A percentile compares a stretch with the other conserved stretches of the same genome.
These are phyloP conservation scores for Mystacides longicornis DNA, from an alignment of 2,888 invertebrate species.

Conservation along the genomic window DNA sequence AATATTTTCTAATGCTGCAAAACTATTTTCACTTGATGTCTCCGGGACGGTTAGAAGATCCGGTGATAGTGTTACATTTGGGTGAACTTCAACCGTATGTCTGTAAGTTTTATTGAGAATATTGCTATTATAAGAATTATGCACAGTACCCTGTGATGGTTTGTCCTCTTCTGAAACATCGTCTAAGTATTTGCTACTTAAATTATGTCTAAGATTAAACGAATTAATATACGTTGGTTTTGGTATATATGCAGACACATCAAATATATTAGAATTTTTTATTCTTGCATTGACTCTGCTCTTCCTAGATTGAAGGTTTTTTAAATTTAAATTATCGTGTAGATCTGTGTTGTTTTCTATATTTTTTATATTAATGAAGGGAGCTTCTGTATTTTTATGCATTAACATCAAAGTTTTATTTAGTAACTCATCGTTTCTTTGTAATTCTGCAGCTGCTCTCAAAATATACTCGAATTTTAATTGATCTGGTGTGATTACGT, in stretches of 20 bases:
- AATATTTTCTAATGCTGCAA: background rate
- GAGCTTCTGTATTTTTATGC: background rate
- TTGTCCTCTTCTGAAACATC: background rate
- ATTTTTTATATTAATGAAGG: background rate
- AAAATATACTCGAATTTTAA: slow-evolving; percentile 17
- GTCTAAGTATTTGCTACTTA: slow-evolving; percentile 29
- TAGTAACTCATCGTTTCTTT: background rate
- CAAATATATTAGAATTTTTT: slow-evolving; percentile 15
- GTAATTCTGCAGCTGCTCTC: slow-evolving; percentile 15
- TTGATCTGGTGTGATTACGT: slow-evolving; percentile 19
- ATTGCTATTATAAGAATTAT: background rate
- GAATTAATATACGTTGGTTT: slow-evolving; percentile 20
- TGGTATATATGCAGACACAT: slow-evolving; percentile 22
- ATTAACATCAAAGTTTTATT: background rate
- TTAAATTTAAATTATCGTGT: background rate
- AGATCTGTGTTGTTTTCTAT: background rate
- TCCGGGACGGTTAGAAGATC: background rate
- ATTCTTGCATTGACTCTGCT: no score
- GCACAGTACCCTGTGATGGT: background rate
- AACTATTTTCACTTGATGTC: background rate
- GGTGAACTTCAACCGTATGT: slow-evolving; percentile 12
- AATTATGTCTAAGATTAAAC: slow-evolving; percentile 27
- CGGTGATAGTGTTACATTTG: slow-evolving; percentile 6
- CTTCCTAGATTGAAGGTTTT: background rate
- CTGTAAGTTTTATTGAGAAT: slow-evolving; percentile 3